Evolutionary conservation across 2,113 vertebrate genomes (phyloP).

Genomic region (Glaucomys volans): DNA sequence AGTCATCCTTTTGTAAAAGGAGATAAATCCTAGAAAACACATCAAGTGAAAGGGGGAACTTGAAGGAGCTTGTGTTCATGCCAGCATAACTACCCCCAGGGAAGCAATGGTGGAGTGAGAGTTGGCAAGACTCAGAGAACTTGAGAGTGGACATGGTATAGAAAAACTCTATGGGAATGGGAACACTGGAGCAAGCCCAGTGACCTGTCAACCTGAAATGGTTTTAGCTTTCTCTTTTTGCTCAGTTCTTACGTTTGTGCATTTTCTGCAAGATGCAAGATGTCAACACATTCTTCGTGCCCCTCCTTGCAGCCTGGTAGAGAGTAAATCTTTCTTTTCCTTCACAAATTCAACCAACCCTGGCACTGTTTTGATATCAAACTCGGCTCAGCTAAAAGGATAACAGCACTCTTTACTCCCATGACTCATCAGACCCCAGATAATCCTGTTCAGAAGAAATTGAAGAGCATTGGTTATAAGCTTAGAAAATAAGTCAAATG

Average conservation of each 20-base stretch:
- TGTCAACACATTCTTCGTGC: background rate
- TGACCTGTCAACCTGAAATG: background rate
- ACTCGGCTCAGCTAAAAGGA: conserved; percentile 17
- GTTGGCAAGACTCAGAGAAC: conserved; percentile 28
- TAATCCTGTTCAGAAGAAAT: background rate
- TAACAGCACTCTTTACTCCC: background rate
- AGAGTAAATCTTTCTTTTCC: conserved; percentile 33
- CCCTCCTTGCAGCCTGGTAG: conserved; percentile 55
- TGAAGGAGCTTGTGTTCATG: background rate
- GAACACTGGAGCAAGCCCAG: background rate
- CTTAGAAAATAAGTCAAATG: background rate
- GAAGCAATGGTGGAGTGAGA: background rate
- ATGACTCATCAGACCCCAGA: background rate
- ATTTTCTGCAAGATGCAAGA: background rate
- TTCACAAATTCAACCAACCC: background rate
- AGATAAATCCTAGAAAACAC: background rate
- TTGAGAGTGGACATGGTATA: conserved; percentile 17
- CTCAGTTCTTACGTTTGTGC: conserved; percentile 14
- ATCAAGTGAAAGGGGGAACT: background rate
- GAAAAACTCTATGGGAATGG: background rate
- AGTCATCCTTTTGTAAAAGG: conserved; percentile 13
- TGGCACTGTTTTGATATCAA: conserved; percentile 31
- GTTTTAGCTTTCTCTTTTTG: conserved; percentile 53
- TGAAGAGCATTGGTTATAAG: background rate
- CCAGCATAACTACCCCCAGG: background rate